A percentile compares a stretch with the other conserved stretches of the same genome.
phyloP scores from a whole-genome alignment of 2,797 vertebrate genomes.

The Sorex maritimensis region DNA sequence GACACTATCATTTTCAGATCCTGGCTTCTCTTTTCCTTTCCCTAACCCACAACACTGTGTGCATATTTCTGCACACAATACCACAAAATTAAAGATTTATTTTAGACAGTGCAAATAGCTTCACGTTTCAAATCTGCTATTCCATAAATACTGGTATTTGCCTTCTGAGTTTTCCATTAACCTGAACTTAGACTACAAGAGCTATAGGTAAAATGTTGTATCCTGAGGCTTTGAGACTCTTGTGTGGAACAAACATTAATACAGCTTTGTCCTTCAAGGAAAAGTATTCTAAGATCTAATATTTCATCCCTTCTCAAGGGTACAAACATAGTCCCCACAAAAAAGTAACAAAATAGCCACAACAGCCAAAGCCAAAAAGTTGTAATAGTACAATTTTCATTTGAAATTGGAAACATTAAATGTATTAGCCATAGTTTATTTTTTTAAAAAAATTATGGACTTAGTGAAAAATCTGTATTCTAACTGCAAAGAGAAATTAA shows the following conservation, averaged over 20 bases:
- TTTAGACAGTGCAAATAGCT: neutral
- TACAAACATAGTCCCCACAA: neutral
- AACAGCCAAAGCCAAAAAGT: neutral
- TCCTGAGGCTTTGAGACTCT: neutral
- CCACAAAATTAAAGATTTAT: neutral
- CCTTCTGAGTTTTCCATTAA: slow-evolving; percentile 23
- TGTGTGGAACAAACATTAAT: too few species aligned
- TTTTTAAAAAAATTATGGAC: neutral
- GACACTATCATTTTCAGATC: neutral
- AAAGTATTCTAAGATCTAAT: neutral
- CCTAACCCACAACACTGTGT: neutral
- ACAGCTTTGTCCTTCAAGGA: neutral
- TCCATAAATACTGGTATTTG: neutral
- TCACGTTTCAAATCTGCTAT: neutral
- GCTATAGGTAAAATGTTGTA: neutral
- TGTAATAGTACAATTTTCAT: neutral
- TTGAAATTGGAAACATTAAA: slow-evolving; percentile 47
- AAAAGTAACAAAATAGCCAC: neutral
- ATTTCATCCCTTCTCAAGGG: neutral
- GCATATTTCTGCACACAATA: neutral
- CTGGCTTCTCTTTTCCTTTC: neutral
- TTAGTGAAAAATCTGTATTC: neutral
- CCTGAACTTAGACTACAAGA: neutral
- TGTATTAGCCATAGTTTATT: neutral
- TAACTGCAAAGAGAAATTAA: slow-evolving; percentile 39